phyloP scores from a whole-genome alignment of 2,797 vertebrate genomes.

The Cichlasoma orientale region DNA sequence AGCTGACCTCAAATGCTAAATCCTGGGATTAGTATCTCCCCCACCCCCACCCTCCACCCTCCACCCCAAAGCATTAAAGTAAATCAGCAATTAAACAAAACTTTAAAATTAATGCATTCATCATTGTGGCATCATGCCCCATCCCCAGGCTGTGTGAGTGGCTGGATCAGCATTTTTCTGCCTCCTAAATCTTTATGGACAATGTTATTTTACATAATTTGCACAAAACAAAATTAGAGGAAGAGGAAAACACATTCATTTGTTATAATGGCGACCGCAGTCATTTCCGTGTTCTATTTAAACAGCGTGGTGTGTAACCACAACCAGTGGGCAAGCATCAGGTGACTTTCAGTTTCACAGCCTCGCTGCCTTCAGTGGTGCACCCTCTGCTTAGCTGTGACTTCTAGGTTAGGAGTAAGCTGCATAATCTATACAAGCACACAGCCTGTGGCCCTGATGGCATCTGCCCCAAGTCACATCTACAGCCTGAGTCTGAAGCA shows the following conservation, averaged over 20 bases:
- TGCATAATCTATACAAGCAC: background rate
- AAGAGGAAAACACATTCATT: background rate
- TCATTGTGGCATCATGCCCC: background rate
- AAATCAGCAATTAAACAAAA: background rate
- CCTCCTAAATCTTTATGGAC: background rate
- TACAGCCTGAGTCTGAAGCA: background rate
- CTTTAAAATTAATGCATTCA: background rate
- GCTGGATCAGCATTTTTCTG: background rate
- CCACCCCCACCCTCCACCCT: no score
- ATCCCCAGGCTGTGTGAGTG: background rate
- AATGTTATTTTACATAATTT: background rate
- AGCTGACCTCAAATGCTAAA: background rate
- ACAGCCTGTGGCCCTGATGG: background rate
- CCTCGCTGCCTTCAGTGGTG: no score
- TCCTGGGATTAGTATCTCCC: background rate
- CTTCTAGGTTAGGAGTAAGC: background rate
- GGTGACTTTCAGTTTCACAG: no score
- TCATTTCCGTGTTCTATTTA: background rate
- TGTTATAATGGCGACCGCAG: background rate
- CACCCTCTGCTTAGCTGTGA: no score
- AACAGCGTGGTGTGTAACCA: background rate
- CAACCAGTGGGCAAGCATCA: background rate
- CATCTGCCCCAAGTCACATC: background rate
- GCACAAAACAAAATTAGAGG: background rate
- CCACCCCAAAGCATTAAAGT: background rate